Evolutionary conservation across 1,140 invertebrate species (phyloP).

Genomic region (Wiebesia pumilae): DNA sequence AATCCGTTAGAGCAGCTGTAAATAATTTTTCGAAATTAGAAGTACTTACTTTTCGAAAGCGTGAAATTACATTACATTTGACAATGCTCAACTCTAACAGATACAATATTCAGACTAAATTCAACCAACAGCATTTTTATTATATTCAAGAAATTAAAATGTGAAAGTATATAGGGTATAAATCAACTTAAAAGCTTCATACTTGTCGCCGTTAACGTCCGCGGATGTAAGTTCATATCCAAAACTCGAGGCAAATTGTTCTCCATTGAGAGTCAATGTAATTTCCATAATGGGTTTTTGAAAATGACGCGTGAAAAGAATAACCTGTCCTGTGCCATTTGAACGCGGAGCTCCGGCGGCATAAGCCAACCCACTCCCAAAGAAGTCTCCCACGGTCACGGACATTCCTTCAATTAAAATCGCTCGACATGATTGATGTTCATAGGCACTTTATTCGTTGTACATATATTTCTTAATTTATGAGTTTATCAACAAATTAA

Average conservation of each 20-base stretch:
- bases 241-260: slow-evolving; percentile 92
- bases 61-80: too few relatives aligned
- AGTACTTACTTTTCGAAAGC: too few relatives aligned
- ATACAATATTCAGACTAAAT: not conserved
- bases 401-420: slow-evolving; percentile 84
- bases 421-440: not conserved
- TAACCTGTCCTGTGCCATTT: slow-evolving; percentile 89
- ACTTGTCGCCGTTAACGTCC: slow-evolving; percentile 92
- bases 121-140: not conserved
- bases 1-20: not conserved
- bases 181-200: slow-evolving; percentile 55
- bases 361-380: slow-evolving; percentile 80
- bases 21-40: not conserved
- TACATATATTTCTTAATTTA: not conserved
- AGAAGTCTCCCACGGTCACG: slow-evolving; percentile 88
- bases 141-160: not conserved
- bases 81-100: too few relatives aligned
- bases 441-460: not conserved
- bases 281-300: slow-evolving; percentile 79
- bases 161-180: not conserved
- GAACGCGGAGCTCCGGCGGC: slow-evolving; percentile 91
- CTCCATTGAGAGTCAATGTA: slow-evolving; percentile 82
- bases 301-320: slow-evolving; percentile 83
- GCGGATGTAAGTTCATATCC: slow-evolving; percentile 90
- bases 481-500: too few relatives aligned